These are phyloP conservation scores for Pseudomyrmex concolor DNA, from an alignment of 1,140 invertebrate genomes.

Conservation along the genomic window DNA sequence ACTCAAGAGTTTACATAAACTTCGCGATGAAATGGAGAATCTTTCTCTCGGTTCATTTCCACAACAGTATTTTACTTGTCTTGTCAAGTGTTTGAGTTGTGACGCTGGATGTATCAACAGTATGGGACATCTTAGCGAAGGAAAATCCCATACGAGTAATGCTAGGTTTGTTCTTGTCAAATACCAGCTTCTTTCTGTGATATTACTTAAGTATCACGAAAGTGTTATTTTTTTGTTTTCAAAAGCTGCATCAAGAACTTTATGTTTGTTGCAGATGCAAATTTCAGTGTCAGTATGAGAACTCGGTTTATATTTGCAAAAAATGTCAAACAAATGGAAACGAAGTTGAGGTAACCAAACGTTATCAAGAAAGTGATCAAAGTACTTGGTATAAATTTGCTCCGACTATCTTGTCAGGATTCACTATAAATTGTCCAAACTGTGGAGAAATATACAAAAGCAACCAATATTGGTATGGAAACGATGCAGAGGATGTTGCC, in stretches of 20 bases:
- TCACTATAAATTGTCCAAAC: slow-evolving; percentile 91
- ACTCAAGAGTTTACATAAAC: slow-evolving; percentile 91
- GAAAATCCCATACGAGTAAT: slow-evolving; percentile 86
- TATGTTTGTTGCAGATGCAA: slow-evolving; percentile 83
- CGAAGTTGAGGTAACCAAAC: slow-evolving; percentile 87
- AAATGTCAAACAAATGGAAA: slow-evolving; percentile 87
- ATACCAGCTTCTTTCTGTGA: slow-evolving; percentile 5
- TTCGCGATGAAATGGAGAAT: slow-evolving; percentile 89
- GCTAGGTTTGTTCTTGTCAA: slow-evolving; percentile 81
- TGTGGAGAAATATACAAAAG: slow-evolving; percentile 94
- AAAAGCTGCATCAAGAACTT: too few relatives aligned
- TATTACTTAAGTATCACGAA: too few relatives aligned
- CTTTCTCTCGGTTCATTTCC: slow-evolving; percentile 89
- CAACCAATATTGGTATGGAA: slow-evolving; percentile 94
- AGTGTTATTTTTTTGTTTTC: too few relatives aligned
- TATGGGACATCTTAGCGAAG: slow-evolving; percentile 92
- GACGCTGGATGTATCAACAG: slow-evolving; percentile 89
- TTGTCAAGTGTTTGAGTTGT: slow-evolving; percentile 90
- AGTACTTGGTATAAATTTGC: slow-evolving; percentile 90
- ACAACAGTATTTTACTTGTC: slow-evolving; percentile 93
- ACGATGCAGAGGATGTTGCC: slow-evolving; percentile 89
- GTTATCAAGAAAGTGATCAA: slow-evolving; percentile 87
- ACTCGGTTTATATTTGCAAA: slow-evolving; percentile 91
- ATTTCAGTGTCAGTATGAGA: slow-evolving; percentile 93
- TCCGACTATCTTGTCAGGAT: slow-evolving; percentile 93